Base-by-base conservation (phyloP, 2,888 invertebrate genomes). In the Eupeodes latifasciatus region DNA sequence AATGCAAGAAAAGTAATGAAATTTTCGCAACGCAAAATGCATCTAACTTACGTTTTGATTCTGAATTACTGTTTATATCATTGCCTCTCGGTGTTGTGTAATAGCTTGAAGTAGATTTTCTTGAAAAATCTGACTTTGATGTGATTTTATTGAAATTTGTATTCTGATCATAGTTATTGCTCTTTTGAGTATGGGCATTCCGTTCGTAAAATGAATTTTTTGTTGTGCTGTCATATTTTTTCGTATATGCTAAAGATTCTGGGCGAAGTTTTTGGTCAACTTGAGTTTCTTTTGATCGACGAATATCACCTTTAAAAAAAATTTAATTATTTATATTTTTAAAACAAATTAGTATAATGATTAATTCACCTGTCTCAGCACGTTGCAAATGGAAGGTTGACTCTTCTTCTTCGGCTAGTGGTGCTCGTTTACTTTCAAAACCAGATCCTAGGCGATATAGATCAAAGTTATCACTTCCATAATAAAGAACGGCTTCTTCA, bases 391-490 rank as follows among this genome's bases (percentile, higher is more conserved):
- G 95, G 92, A 96, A 96, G 67, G 96, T 96, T 89, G 96, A 94
- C 93, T 96, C 96, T 89, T 96, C 96, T 92, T 96, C 96, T 66
- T 95, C 94, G 62, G 93, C 93, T 69, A 94, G 92, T 90, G 94
- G 94, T 49, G 95, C 94, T 90, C 96, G 95, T 93, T 96, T 96
- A 84, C 95, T 96, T 92, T 96, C 96, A 92, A 95, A 96, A 91
- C 96, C 96, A 91, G 96, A 96, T 92, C 97, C 97, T 90, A 96
- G 95, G 92, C 96, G 96, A 94, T 97, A 97, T 91, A 97, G 95
- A 94, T 97, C 97, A 92, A 97, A 97, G 94, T 97, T 97, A 94
- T 97, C 97, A 93, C 97, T 97, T 90, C 96, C 95, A 92, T 96
- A 96, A 94, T 96, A 97, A 90, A 97, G 94, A 62, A 97, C 96